Evolutionary conservation across 1,140 invertebrate species (phyloP), one percentile per base, ranked within the genome.

Genomic region (Andricus grossulariae): DNA sequence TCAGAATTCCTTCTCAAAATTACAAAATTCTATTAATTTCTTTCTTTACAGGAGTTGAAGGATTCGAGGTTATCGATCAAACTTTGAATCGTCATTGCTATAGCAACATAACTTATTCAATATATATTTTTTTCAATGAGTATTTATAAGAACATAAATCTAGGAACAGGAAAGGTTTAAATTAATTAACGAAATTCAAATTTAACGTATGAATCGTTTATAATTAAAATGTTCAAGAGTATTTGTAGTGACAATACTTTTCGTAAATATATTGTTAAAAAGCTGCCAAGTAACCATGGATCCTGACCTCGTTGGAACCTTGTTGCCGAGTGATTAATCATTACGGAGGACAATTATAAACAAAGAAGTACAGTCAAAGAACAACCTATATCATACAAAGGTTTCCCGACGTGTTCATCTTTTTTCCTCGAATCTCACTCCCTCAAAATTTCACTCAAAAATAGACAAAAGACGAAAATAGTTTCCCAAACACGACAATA

Each of bases 171-270:
- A 39, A 39, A 25, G 13, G 39, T 25, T 13, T 16, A 8, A n/a
- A 66, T 39, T 39, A 6, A 57, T 19, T 66, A 39, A 66, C 7
- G 39, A 45, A 39, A 66, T 10, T 16, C 25, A 39, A 16, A n/a
- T 32, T 66, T 66, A 66, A 66, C 60, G 60, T 90, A 87, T 74
- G 85, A 89, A 89, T 88, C 84, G 85, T 84, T 87, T 89, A 87
- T 89, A 88, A 88, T 89, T 88, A 84, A 88, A 88, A 89, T 85
- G 86, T 86, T 88, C 83, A 86, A 84, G 87, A 85, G 87, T 88
- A 88, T 88, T 89, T 81, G 76, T 79, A 83, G 85, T 88, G 86
- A 89, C 88, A 88, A 88, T 89, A 89, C 78, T 87, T 84, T 86
- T 81, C 66, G 81, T 87, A 86, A 82, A 81, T 84, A 86, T 85